Conservation (phyloP, 2,113 vertebrate species). For the Hiodon tergisus region DNA sequence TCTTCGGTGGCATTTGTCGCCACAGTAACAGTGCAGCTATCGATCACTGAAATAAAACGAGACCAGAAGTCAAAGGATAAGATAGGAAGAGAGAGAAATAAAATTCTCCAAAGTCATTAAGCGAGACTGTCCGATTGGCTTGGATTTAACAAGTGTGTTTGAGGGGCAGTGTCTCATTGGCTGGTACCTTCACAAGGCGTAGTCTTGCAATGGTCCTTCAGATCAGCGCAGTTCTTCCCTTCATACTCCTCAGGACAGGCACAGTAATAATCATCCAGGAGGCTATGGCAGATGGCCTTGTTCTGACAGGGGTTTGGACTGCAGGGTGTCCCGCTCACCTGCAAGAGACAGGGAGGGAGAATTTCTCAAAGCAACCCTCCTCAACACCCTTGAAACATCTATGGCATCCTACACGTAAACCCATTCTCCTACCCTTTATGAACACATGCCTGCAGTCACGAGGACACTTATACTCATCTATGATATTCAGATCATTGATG, state of each 20-base stretch:
- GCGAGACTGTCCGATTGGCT: background rate
- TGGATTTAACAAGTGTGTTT: background rate
- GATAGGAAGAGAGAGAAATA: background rate
- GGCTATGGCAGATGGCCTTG: constrained; percentile 74
- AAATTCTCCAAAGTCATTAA: background rate
- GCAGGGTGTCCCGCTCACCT: constrained; percentile 79
- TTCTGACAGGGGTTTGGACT: constrained; percentile 83
- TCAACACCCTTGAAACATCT: background rate
- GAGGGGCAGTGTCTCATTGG: background rate
- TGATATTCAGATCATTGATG: constrained; percentile 20
- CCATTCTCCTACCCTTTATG: constrained; percentile 15
- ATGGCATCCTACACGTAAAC: constrained; percentile 4
- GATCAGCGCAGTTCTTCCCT: constrained; percentile 84
- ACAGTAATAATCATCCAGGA: constrained; percentile 80
- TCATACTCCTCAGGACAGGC: constrained; percentile 80
- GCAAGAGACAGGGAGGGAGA: constrained; percentile 13
- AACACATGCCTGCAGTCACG: constrained; percentile 23
- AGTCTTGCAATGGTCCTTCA: constrained; percentile 85
- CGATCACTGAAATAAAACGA: constrained; percentile 69
- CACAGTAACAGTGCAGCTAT: constrained; percentile 84
- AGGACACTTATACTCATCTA: constrained; percentile 5
- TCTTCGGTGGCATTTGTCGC: constrained; percentile 67
- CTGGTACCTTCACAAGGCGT: constrained; percentile 77
- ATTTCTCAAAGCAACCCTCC: background rate
- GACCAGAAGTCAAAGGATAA: background rate